Percentiles rank a stretch among this genome's conserved stretches.
Conservation (phyloP, 2,113 vertebrate species). For the Rhynchomys soricoides region DNA sequence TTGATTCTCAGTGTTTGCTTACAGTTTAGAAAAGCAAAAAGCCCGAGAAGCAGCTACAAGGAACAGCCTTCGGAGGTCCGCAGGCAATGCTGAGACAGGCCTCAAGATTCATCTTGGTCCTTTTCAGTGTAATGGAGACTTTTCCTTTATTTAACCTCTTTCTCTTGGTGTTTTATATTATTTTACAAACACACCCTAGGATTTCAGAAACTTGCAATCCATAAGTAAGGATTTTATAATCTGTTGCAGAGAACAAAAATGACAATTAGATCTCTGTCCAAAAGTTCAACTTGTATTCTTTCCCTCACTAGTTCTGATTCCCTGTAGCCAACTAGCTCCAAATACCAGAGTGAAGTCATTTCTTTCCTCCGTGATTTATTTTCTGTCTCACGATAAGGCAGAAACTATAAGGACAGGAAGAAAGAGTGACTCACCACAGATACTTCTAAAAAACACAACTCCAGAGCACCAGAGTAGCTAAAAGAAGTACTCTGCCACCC, state of each 20-base stretch:
- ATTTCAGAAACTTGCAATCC: slow-evolving; percentile 50
- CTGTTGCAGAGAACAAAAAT: slow-evolving; percentile 20
- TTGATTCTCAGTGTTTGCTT: slow-evolving; percentile 18
- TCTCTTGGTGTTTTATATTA: slow-evolving; percentile 45
- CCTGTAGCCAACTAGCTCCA: slow-evolving; percentile 60
- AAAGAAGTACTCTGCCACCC: background rate
- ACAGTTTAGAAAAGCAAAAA: slow-evolving; percentile 41
- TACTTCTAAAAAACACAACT: slow-evolving; percentile 40
- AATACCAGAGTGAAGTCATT: slow-evolving; percentile 70
- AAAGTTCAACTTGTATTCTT: slow-evolving; percentile 68
- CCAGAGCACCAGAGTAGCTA: background rate
- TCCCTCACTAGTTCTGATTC: slow-evolving; percentile 60
- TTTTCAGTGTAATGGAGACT: background rate
- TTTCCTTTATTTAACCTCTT: background rate
- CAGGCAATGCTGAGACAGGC: background rate
- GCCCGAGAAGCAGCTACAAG: background rate
- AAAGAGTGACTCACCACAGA: slow-evolving; percentile 44
- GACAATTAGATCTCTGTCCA: slow-evolving; percentile 69
- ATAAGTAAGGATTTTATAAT: slow-evolving; percentile 48
- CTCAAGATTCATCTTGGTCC: background rate
- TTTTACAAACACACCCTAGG: slow-evolving; percentile 49
- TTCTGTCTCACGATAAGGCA: slow-evolving; percentile 65
- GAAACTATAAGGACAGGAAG: slow-evolving; percentile 55
- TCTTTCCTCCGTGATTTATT: slow-evolving; percentile 76
- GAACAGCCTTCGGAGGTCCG: background rate